Percentiles rank a stretch among this genome's conserved stretches.
Conservation (phyloP, 2,888 invertebrate genomes). For the Muscina levida region DNA sequence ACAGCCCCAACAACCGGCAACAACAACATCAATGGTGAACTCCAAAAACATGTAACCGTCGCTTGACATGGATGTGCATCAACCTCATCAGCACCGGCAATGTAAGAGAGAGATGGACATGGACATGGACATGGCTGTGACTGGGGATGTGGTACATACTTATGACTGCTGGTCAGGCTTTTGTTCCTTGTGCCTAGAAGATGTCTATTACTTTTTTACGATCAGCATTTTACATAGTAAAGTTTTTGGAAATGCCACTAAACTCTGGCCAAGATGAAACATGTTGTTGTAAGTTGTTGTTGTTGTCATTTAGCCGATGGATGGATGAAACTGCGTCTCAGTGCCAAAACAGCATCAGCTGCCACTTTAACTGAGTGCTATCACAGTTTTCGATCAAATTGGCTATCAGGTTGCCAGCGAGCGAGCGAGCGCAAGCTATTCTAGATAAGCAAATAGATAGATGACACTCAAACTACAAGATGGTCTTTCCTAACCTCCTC, state of each 20-base stretch:
- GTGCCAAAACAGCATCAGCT: conserved; percentile 57
- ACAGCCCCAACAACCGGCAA: conserved; percentile 67
- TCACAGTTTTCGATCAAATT: conserved; percentile 78
- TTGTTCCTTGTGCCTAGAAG: conserved; percentile 33
- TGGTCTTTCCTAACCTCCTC: conserved; percentile 7
- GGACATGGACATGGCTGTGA: background rate
- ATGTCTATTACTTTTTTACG: conserved; percentile 64
- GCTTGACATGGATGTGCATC: conserved; percentile 26
- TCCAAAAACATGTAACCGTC: conserved; percentile 53
- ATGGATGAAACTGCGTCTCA: conserved; percentile 25
- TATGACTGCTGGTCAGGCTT: background rate
- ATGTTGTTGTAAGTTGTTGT: conserved; percentile 10
- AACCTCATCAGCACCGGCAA: background rate
- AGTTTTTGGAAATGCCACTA: conserved; percentile 8
- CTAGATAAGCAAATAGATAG: conserved; percentile 36
- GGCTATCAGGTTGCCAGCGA: conserved; percentile 73
- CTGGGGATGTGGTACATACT: background rate
- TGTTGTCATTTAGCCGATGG: background rate
- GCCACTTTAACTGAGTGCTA: conserved; percentile 68
- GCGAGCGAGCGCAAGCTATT: conserved; percentile 1
- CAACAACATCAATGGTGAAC: conserved; percentile 39
- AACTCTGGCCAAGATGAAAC: conserved; percentile 2
- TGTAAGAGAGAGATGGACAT: background rate
- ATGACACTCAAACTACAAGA: background rate
- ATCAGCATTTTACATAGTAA: conserved; percentile 45